Percentiles rank a stretch among this genome's conserved stretches.
Evolutionary conservation across 2,888 invertebrate species (phyloP).

Genomic region (Caenorhabditis sulstoni): DNA sequence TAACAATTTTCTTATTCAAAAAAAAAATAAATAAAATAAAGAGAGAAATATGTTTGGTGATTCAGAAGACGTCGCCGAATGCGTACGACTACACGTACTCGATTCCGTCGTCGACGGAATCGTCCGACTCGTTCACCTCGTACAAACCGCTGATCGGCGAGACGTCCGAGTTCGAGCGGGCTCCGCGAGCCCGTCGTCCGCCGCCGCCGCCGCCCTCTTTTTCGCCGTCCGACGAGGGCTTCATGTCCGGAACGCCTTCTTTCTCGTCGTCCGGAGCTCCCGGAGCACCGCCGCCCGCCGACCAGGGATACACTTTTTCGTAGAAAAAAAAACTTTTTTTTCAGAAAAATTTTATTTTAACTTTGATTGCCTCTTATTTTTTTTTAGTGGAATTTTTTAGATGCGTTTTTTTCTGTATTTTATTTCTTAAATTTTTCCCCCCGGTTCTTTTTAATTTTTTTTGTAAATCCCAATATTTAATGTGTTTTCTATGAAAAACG

Average conservation of each 20-base stretch:
- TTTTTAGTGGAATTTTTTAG: neutral
- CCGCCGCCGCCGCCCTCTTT: constrained; percentile 19
- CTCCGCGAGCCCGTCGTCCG: constrained; percentile 21
- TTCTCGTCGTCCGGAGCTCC: constrained; percentile 40
- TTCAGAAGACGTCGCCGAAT: constrained; percentile 3
- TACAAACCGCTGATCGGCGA: constrained; percentile 43
- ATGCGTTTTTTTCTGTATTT: neutral
- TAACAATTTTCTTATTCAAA: neutral
- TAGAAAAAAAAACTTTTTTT: constrained; percentile 26
- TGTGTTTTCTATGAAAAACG: neutral
- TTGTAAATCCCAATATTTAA: neutral
- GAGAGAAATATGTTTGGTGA: no score
- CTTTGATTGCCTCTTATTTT: neutral
- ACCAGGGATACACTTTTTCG: constrained; percentile 27
- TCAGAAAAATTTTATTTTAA: neutral
- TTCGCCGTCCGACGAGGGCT: constrained; percentile 16
- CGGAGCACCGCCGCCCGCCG: constrained; percentile 1
- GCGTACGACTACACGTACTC: constrained; percentile 40
- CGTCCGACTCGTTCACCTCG: constrained; percentile 35
- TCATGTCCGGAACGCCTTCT: constrained; percentile 57
- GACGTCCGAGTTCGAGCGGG: constrained; percentile 35
- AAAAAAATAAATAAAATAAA: neutral
- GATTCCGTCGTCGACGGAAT: constrained; percentile 10
- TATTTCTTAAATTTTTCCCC: neutral
- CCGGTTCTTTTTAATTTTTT: neutral